A percentile compares a stretch with the other conserved stretches of the same genome.
These are phyloP conservation scores for Helarctos malayanus DNA, from an alignment of 2,797 vertebrate genomes.

Conservation along the genomic window DNA sequence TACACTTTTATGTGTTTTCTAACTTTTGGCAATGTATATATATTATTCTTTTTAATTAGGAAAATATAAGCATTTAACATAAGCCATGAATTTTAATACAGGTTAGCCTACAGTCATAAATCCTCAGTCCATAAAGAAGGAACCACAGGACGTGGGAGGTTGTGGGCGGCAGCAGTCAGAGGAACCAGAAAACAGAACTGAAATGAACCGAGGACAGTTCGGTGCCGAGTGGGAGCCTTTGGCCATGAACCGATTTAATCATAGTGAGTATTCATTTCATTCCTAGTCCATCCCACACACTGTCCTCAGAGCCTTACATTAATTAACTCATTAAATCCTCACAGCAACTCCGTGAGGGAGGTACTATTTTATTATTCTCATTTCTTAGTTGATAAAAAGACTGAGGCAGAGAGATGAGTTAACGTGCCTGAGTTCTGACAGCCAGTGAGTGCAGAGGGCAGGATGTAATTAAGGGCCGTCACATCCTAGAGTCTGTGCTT, in stretches of 20 bases:
- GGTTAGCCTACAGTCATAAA: not conserved
- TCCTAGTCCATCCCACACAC: not conserved
- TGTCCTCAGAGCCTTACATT: not conserved
- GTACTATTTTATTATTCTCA: not conserved
- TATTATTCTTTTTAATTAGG: not conserved
- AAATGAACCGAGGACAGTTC: not conserved
- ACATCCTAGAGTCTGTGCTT: not conserved
- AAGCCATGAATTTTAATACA: not conserved
- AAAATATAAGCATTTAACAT: slow-evolving; percentile 4
- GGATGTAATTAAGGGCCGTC: not conserved
- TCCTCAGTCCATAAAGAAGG: not conserved
- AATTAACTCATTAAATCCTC: slow-evolving; percentile 18
- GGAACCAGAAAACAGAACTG: not conserved
- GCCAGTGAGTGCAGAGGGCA: not conserved
- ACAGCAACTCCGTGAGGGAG: not conserved
- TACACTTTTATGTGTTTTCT: not conserved
- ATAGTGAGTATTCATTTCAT: not conserved
- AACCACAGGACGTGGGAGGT: not conserved
- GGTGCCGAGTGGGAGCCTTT: not conserved
- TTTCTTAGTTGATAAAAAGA: not conserved
- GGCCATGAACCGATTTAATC: not conserved
- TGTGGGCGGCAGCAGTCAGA: not conserved
- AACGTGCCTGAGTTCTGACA: not conserved
- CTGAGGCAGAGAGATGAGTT: not conserved
- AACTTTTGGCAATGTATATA: not conserved